Evolutionary conservation across 2,797 vertebrate genomes (phyloP).

Genomic region (Parotocinclus haroldoi): DNA sequence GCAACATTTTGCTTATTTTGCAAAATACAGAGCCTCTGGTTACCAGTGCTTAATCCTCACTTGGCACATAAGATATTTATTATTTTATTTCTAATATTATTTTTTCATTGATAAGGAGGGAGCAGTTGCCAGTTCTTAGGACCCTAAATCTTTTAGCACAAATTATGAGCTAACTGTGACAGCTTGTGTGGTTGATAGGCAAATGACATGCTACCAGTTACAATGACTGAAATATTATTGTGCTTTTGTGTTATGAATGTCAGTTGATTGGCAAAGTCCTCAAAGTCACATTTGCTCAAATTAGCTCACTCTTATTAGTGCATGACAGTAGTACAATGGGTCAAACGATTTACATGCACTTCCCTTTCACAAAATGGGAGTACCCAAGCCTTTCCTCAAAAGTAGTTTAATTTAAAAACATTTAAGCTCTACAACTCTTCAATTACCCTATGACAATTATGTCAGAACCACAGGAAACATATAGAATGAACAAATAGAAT

Average conservation of each 20-base stretch:
- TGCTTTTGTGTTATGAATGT: background rate
- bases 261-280: background rate
- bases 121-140: no score
- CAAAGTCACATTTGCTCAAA: conserved; percentile 25
- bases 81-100: no score
- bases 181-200: background rate
- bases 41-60: no score
- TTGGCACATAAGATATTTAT: no score
- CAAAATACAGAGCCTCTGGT: no score
- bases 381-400: conserved; percentile 12
- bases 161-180: background rate
- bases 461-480: conserved; percentile 44
- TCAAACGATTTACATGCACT: conserved; percentile 24
- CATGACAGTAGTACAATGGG: conserved; percentile 26
- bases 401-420: conserved; percentile 22
- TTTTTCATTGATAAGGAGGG: no score
- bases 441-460: conserved; percentile 52
- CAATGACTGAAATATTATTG: background rate
- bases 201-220: conserved; percentile 5
- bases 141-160: no score
- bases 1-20: no score
- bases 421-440: conserved; percentile 18
- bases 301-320: conserved; percentile 22
- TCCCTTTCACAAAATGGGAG: conserved; percentile 26
- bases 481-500: conserved; percentile 54